Evolutionary conservation across 1,140 invertebrate genomes (phyloP).

Genomic region (Drosophila bifasciata): DNA sequence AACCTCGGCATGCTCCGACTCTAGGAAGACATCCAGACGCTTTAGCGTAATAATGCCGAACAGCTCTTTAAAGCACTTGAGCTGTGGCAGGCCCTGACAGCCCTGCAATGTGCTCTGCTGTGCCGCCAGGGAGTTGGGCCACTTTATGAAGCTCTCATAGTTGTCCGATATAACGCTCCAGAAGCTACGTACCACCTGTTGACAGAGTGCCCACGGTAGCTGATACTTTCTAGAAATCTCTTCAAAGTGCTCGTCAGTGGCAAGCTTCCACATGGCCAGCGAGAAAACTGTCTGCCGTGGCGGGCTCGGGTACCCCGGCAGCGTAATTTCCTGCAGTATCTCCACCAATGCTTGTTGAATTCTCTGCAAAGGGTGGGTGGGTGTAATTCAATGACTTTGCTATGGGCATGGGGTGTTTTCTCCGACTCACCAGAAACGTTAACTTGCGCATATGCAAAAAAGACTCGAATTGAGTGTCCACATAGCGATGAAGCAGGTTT

Average conservation of each 20-base stretch:
- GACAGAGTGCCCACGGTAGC: conserved; percentile 65
- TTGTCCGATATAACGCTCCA: conserved; percentile 78
- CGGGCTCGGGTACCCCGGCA: conserved; percentile 49
- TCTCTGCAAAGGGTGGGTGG: conserved; percentile 35
- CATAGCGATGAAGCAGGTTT: conserved; percentile 72
- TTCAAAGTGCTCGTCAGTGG: conserved; percentile 82
- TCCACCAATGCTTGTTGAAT: conserved; percentile 56
- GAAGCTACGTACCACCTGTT: conserved; percentile 71
- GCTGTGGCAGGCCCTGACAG: conserved; percentile 46
- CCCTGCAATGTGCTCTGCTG: conserved; percentile 59
- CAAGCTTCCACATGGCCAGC: conserved; percentile 73
- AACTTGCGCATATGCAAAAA: conserved; percentile 74
- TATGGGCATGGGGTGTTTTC: too few relatives aligned
- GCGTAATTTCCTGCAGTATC: conserved; percentile 30
- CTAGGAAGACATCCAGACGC: conserved; percentile 74
- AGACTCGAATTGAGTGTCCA: conserved; percentile 70
- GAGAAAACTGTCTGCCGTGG: conserved; percentile 67
- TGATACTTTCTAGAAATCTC: conserved; percentile 76
- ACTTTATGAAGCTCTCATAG: conserved; percentile 78
- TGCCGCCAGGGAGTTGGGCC: conserved; percentile 72
- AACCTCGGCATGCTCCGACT: conserved; percentile 74
- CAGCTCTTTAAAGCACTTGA: conserved; percentile 62
- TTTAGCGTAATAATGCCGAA: conserved; percentile 73
- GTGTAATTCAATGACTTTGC: background rate
- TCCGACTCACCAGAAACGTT: conserved; percentile 65